Conservation (phyloP, 2,113 vertebrate genomes). For the Jacana jacana region DNA sequence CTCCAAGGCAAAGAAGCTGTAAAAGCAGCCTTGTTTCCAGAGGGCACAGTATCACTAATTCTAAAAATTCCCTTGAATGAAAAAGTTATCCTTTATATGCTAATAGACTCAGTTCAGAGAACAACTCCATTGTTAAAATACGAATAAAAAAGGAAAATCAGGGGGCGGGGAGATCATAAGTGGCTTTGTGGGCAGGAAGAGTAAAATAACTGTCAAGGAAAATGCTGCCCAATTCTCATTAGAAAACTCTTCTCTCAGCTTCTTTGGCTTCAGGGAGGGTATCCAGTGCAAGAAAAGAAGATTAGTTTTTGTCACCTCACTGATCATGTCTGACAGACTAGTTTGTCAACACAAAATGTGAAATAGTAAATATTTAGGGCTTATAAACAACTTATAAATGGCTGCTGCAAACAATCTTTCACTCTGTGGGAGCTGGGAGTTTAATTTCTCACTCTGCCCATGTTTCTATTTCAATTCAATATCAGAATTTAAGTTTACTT, state of each 20-base stretch:
- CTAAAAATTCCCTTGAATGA: conserved; percentile 35
- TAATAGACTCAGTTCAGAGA: conserved; percentile 51
- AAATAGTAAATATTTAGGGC: conserved; percentile 27
- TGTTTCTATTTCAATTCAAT: neutral
- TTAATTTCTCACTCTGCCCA: neutral
- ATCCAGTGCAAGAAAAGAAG: neutral
- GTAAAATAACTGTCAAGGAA: neutral
- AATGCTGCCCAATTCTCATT: neutral
- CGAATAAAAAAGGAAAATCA: neutral
- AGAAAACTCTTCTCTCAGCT: neutral
- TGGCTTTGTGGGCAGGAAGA: neutral
- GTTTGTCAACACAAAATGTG: conserved; percentile 1
- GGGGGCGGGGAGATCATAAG: neutral
- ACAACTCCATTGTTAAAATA: neutral
- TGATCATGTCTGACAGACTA: conserved; percentile 5
- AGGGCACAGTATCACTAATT: neutral
- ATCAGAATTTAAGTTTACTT: neutral
- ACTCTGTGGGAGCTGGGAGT: neutral
- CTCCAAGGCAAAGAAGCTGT: neutral
- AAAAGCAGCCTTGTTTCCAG: conserved; percentile 32
- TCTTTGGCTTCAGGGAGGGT: neutral
- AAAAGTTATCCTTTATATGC: conserved; percentile 46
- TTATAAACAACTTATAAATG: neutral
- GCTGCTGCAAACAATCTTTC: neutral
- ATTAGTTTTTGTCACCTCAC: conserved; percentile 1